These are phyloP conservation scores for Agelastica alni DNA, from an alignment of 2,888 invertebrate species.

Conservation along the genomic window DNA sequence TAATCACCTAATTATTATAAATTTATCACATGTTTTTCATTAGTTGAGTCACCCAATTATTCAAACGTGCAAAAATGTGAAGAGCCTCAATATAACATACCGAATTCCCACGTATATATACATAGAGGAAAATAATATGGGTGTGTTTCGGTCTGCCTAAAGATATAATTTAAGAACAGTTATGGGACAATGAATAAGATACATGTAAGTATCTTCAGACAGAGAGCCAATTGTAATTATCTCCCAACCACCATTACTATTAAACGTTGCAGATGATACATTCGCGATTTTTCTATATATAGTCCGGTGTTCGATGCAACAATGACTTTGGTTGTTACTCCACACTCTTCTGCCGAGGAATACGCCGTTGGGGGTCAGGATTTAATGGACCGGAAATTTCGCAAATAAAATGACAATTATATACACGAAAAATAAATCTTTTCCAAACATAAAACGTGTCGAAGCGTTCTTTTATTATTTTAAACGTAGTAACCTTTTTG, in stretches of 20 bases:
- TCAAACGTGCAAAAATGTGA: too few species aligned
- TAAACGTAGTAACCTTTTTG: too few species aligned
- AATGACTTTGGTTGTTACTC: neutral
- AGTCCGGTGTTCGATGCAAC: neutral
- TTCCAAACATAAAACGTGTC: too few species aligned
- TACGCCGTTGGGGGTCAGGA: neutral
- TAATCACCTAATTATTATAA: too few species aligned
- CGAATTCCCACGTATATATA: constrained; percentile 25
- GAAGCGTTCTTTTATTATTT: too few species aligned
- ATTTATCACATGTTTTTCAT: too few species aligned
- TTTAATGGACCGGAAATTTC: neutral
- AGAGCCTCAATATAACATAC: too few species aligned
- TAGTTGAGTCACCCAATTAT: too few species aligned
- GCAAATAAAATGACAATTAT: too few species aligned
- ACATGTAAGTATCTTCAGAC: constrained; percentile 23
- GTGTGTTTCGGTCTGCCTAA: constrained; percentile 42
- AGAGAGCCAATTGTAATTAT: constrained; percentile 24
- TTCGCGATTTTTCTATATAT: neutral
- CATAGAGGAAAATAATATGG: constrained; percentile 36
- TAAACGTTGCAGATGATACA: constrained; percentile 3
- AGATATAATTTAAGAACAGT: constrained; percentile 46
- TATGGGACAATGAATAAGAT: constrained; percentile 41
- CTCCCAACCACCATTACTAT: constrained; percentile 19
- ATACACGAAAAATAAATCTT: too few species aligned
- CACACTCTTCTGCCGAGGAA: neutral